Conservation (phyloP, 2,888 invertebrate genomes). For the Ophion ellenae region DNA sequence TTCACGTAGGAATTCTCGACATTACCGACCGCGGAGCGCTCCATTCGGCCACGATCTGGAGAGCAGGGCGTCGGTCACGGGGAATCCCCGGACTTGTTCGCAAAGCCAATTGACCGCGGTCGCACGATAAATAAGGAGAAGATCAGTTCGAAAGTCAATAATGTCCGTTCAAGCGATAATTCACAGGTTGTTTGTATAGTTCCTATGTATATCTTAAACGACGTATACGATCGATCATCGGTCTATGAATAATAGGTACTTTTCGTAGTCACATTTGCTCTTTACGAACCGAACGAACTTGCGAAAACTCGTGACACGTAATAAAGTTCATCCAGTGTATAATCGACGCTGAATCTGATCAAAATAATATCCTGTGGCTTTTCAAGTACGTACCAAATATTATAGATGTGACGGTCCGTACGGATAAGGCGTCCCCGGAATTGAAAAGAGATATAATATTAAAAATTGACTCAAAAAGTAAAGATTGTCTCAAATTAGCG, state of each 20-base stretch:
- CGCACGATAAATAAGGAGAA: background rate
- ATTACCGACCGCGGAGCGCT: constrained; percentile 1
- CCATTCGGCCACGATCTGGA: background rate
- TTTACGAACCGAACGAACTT: background rate
- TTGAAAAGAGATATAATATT: background rate
- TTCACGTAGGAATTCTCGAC: constrained; percentile 30
- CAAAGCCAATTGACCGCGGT: background rate
- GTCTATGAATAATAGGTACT: no score
- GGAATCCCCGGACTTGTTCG: background rate
- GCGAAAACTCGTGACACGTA: background rate
- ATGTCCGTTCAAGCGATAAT: background rate
- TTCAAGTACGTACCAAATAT: background rate
- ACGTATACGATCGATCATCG: background rate
- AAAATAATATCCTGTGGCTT: background rate
- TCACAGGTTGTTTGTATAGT: background rate
- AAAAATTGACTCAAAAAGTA: background rate
- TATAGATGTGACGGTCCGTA: background rate
- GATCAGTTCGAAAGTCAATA: background rate
- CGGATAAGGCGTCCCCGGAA: background rate
- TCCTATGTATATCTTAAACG: background rate
- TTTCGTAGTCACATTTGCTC: no score
- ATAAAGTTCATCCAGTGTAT: background rate
- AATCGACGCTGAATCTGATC: background rate
- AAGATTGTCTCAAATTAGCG: background rate
- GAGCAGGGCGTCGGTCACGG: background rate